phyloP scores from a whole-genome alignment of 2,113 vertebrate genomes.

The Strigops habroptila region DNA sequence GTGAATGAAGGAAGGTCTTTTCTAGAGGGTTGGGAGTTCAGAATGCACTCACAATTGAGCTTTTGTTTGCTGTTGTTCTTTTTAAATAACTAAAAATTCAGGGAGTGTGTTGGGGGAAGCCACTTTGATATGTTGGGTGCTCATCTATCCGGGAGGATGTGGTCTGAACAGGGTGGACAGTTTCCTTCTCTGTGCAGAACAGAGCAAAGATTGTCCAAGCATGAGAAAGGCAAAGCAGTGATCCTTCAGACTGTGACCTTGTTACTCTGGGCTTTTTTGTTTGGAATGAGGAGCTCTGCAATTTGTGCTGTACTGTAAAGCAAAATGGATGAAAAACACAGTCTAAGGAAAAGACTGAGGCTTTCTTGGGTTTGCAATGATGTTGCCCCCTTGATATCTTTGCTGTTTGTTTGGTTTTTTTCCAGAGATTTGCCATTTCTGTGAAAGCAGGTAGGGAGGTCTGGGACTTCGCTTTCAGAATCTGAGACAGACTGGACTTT shows the following conservation, averaged over 20 bases:
- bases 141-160: slow-evolving; percentile 27
- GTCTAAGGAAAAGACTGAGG: neutral
- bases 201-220: slow-evolving; percentile 30
- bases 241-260: neutral
- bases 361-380: neutral
- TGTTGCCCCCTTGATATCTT: neutral
- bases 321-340: slow-evolving; percentile 14
- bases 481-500: neutral
- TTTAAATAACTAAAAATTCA: slow-evolving; percentile 38
- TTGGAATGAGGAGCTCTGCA: neutral
- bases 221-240: slow-evolving; percentile 20
- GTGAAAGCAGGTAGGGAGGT: neutral
- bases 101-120: neutral
- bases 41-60: slow-evolving; percentile 29
- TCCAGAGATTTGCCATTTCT: neutral
- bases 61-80: slow-evolving; percentile 56
- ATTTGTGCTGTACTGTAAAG: slow-evolving; percentile 1
- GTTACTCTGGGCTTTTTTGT: neutral
- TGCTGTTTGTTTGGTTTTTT: neutral
- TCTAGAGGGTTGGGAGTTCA: neutral
- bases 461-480: neutral
- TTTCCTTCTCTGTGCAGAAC: slow-evolving; percentile 39
- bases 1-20: slow-evolving; percentile 41
- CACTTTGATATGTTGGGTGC: slow-evolving; percentile 10
- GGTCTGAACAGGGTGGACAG: slow-evolving; percentile 20